Evolutionary conservation across 2,888 invertebrate species (phyloP), one percentile per base, ranked within the genome.

Genomic region (Dermolepida albohirtum): DNA sequence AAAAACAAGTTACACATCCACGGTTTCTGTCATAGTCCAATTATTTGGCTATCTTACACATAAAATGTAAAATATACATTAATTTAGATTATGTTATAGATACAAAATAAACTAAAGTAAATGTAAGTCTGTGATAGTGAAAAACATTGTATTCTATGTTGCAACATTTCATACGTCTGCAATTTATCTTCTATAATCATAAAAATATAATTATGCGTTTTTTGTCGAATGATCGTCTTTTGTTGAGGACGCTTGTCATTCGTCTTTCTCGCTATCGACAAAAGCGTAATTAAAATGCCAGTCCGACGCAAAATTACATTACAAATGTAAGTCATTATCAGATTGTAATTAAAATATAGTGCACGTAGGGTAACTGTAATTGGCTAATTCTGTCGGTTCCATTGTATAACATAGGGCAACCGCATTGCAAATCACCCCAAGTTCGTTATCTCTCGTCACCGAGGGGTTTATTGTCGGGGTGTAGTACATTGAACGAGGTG

Each of bases 331-430:
- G 74, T 77, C 78, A 81, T 81, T 80, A 82, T 81, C 81, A 76
- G 80, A 81, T 82, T 78, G 81, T 82, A 83, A 83, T 83, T 83
- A 83, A 82, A 83, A 83, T 79, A 81, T 81, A 79, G 79, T 78
- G 77, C 78, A 78, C 79, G 79, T 77, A 78, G 80, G 79, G 78
- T 76, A 78, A 41, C 73, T 78, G 81, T 82, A 83, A 83, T 83
- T 83, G 83, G 81, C 82, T 83, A 82, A 83, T 82, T 82, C 79
- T 78, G 81, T 79, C 81, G 78, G 81, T 77, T 78, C 80, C 79
- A 80, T 81, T 82, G 80, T 81, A 81, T 81, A 81, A 81, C 82
- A 81, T 81, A 80, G 82, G 82, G 82, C 81, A 82, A 83, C 83
- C 83, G 82, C 83, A 81, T 79, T 76, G 80, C 80, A 81, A 81